phyloP scores from a whole-genome alignment of 2,797 vertebrate species.

The Coendou prehensilis region DNA sequence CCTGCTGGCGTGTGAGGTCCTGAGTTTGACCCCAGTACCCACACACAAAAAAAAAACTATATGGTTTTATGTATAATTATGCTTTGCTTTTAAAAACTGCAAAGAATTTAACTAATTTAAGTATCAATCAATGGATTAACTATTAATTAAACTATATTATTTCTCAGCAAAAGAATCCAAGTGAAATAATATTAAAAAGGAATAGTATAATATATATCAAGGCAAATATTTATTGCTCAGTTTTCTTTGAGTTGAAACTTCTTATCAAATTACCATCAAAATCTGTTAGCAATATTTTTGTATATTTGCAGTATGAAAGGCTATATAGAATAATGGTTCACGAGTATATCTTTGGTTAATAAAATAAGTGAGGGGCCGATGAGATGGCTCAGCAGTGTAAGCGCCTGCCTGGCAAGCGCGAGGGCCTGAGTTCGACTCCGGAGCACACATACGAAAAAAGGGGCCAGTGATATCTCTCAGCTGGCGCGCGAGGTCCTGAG shows the following conservation, averaged over 20 bases:
- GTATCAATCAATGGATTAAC: background rate
- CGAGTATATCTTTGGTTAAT: background rate
- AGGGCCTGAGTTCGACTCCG: too few relatives aligned
- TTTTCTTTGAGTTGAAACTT: conserved; percentile 22
- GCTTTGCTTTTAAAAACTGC: background rate
- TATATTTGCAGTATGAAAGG: background rate
- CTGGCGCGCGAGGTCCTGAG: too few relatives aligned
- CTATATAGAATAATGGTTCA: background rate
- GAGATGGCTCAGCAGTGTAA: too few relatives aligned
- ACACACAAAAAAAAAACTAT: too few relatives aligned
- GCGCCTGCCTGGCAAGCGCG: too few relatives aligned
- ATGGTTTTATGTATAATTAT: background rate
- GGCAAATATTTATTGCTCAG: background rate
- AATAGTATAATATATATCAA: background rate
- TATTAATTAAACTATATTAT: background rate
- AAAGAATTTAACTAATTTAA: background rate
- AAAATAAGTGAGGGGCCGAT: background rate
- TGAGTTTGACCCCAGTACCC: too few relatives aligned
- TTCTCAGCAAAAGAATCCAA: background rate
- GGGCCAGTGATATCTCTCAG: too few relatives aligned
- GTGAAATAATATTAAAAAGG: background rate
- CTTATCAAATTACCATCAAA: background rate
- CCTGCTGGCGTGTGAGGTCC: too few relatives aligned
- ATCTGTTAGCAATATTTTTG: background rate
- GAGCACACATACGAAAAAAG: too few relatives aligned